Evolutionary conservation across 2,113 vertebrate genomes (phyloP).

Genomic region (Leptodactylus fuscus): DNA sequence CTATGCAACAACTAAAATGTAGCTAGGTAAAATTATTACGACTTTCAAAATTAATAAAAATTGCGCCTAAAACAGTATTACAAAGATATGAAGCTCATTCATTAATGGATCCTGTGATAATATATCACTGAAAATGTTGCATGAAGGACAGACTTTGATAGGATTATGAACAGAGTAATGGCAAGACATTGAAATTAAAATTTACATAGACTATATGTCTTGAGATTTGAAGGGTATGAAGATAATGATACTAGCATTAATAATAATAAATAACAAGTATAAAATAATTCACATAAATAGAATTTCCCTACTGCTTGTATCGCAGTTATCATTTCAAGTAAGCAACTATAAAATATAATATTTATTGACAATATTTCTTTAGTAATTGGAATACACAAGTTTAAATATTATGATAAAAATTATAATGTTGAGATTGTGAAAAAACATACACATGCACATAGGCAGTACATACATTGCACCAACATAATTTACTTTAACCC

Average conservation of each 20-base stretch:
- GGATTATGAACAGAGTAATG: slow-evolving; percentile 88
- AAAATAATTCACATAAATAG: slow-evolving; percentile 89
- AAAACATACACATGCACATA: no score
- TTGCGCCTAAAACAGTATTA: slow-evolving; percentile 87
- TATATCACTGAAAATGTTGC: slow-evolving; percentile 91
- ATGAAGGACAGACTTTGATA: slow-evolving; percentile 92
- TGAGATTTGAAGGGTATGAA: slow-evolving; percentile 83
- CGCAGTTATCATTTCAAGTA: slow-evolving; percentile 84
- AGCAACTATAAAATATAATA: slow-evolving; percentile 85
- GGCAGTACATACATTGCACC: no score
- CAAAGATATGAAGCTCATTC: slow-evolving; percentile 89
- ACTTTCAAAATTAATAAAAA: slow-evolving; percentile 91
- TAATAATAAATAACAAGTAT: slow-evolving; percentile 91
- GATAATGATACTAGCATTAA: slow-evolving; percentile 84
- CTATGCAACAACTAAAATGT: slow-evolving; percentile 72
- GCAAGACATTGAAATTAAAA: slow-evolving; percentile 90
- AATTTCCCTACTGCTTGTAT: slow-evolving; percentile 83
- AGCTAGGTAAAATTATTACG: slow-evolving; percentile 77
- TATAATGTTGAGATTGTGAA: no score
- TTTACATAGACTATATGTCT: slow-evolving; percentile 87
- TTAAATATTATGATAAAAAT: no score
- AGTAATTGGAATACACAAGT: no score
- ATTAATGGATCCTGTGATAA: slow-evolving; percentile 87
- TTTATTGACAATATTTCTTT: no score
- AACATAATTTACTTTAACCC: no score